A percentile compares a stretch with the other conserved stretches of the same genome.
Conservation (phyloP, 2,797 vertebrate species). For the Phaenicophaeus curvirostris region DNA sequence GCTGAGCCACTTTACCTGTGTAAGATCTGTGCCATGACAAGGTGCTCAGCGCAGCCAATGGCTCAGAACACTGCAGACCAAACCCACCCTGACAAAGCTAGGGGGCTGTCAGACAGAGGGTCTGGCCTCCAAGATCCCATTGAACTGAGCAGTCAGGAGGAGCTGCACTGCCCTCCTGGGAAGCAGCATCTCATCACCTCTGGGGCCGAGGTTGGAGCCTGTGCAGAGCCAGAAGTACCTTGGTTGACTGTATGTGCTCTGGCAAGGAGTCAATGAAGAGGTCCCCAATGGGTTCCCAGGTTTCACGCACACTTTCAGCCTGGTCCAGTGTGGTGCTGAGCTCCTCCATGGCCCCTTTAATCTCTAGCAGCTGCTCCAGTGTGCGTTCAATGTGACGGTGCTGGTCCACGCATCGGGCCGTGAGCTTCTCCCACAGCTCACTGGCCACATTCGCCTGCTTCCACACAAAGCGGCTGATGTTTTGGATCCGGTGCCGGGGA, state of each 20-base stretch:
- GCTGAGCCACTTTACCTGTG: background rate
- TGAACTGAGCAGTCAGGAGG: background rate
- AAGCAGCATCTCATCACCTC: background rate
- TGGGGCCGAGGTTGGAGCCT: background rate
- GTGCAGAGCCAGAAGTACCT: slow-evolving; percentile 78
- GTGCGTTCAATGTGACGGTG: slow-evolving; percentile 94
- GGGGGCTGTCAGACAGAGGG: background rate
- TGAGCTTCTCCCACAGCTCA: slow-evolving; percentile 96
- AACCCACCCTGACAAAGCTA: background rate
- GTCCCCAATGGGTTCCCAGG: slow-evolving; percentile 97
- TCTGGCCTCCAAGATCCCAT: background rate
- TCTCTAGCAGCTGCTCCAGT: slow-evolving; percentile 91
- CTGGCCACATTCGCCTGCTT: slow-evolving; percentile 96
- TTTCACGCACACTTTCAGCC: slow-evolving; percentile 88
- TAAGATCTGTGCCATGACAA: background rate
- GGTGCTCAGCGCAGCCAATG: background rate
- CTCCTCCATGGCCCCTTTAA: slow-evolving; percentile 92
- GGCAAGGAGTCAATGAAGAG: slow-evolving; percentile 97
- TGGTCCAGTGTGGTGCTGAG: slow-evolving; percentile 87
- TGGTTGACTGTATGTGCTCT: slow-evolving; percentile 95
- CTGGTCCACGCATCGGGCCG: slow-evolving; percentile 92
- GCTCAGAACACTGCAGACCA: background rate
- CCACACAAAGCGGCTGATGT: slow-evolving; percentile 95
- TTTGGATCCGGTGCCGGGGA: slow-evolving; percentile 88
- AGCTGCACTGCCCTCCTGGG: background rate